Base-by-base conservation (phyloP, 2,113 vertebrate species). In the Lophochroa leadbeateri region DNA sequence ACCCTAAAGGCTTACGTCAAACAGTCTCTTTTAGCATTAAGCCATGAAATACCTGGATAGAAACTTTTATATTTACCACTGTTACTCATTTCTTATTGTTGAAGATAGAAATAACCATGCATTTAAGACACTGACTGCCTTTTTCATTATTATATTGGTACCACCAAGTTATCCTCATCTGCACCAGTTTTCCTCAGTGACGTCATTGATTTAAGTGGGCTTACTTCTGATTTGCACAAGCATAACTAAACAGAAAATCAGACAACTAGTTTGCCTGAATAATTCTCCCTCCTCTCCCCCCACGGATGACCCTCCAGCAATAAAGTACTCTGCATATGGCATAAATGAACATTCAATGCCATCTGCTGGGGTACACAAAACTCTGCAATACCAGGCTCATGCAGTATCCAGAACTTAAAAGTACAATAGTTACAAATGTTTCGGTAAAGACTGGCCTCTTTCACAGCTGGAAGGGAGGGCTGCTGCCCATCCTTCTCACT, bases 291-390 rank as follows among this genome's bases (percentile, higher is more conserved):
- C 12, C 25, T 13, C 23, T 3, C 25, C 14, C 0, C 7, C 27
- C 0, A 1, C 11, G 31, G 92, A 41, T 23, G 29, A 67, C n/a
- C 58, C 65, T 75, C 29, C 19, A 79, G 43, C 81, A 7, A 71
- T 5, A 61, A 25, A 64, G 29, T n/a, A 43, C 25, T 17, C 21
- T 2, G 2, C 23, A 11, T 35, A 69, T 3, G 53, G 79, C 53
- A 97, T 94, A 81, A 69, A 87, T 97, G 91, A 83, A 74, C 84
- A 50, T 88, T 82, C 37, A 86, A 31, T 94, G 98, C 95, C 96
- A 93, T 96, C 98, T 98, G 61, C 97, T 98, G 97, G 96, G 41
- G 7, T 2, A 19, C 24, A 61, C 4, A 71, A 21, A 75, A 37
- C 24, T 29, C 68, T 86, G 72, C 96, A 92, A 33, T 33, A 37